Percentiles rank a stretch among this genome's conserved stretches.
phyloP scores from a whole-genome alignment of 2,888 invertebrate genomes.

The Gasteruption jaculator region DNA sequence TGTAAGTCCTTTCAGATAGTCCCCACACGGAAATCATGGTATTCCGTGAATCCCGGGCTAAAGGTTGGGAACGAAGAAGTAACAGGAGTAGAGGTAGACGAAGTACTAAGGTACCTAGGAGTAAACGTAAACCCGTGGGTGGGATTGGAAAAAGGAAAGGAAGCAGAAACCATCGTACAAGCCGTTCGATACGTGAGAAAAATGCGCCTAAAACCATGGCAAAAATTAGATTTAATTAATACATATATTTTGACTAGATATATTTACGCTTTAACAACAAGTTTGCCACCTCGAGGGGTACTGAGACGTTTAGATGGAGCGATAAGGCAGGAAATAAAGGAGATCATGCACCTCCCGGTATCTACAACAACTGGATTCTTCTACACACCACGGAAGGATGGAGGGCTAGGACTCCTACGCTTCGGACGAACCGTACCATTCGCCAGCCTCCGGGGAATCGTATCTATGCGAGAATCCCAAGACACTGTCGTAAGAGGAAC shows the following conservation, averaged over 20 bases:
- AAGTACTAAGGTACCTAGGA: constrained; percentile 1
- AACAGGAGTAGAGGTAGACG: background rate
- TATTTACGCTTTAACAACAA: too few species aligned
- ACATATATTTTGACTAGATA: too few species aligned
- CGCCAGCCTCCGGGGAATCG: too few species aligned
- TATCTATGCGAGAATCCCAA: too few species aligned
- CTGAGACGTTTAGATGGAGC: too few species aligned
- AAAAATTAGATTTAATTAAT: constrained; percentile 12
- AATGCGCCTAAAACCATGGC: constrained; percentile 10
- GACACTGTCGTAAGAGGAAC: too few species aligned
- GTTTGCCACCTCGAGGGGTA: too few species aligned
- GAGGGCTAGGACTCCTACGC: constrained; percentile 7
- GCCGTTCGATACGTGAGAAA: background rate
- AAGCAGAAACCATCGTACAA: background rate
- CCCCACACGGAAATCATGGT: constrained; percentile 8
- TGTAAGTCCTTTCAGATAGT: constrained; percentile 14
- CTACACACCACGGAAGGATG: constrained; percentile 3
- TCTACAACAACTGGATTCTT: constrained; percentile 4
- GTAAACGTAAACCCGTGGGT: constrained; percentile 4
- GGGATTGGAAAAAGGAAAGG: background rate
- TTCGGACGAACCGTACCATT: too few species aligned
- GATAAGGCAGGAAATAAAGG: too few species aligned
- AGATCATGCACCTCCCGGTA: too few species aligned
- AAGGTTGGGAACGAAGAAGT: background rate
- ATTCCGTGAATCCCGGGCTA: constrained; percentile 8